Evolutionary conservation across 2,113 vertebrate species (phyloP), one percentile per base, ranked within the genome.

Genomic region (Anarhynchus alexandrinus): DNA sequence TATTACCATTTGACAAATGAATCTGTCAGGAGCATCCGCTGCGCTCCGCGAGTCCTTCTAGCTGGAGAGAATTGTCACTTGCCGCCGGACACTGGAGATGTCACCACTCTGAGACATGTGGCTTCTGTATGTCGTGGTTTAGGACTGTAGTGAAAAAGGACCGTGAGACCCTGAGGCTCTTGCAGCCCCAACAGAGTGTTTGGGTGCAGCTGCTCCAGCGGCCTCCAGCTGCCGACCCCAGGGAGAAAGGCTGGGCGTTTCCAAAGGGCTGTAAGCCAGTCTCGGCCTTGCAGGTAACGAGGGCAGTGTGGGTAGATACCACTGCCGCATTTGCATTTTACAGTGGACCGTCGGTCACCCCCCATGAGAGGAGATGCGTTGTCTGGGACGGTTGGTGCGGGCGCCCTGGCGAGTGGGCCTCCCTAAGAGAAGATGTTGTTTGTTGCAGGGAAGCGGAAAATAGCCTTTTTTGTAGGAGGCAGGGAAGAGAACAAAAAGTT

Each of bases 401-500:
- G 36, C 78, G 70, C 59, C 17, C 15, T 69, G 2, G 1, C 27
- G 8, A 59, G n/a, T 22, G 30, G n/a, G 16, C 30, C 70, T 88
- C 15, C 11, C 73, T 61, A 45, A 79, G 40, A 83, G 57, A 49
- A 91, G 57, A 32, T 18, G 22, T 2, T 32, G 20, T 57, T 78
- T 87, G 40, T 16, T 43, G n/a, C 11, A 20, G 29, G 47, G 16
- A 86, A 72, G 25, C 5, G 2, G 49, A 90, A 94, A 85, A 71
- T 5, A 61, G 32, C 36, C 15, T 36, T 26, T 17, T 21, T 71
- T 67, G 23, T 74, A 70, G 73, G 72, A 93, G 88, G 86, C 88
- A 88, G 83, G 47, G 83, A 96, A 92, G 91, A 82, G 93, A 86
- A 96, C 83, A 79, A 82, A 91, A 94, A 94, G 86, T 78, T 86